Percentiles rank a stretch among this genome's conserved stretches.
Conservation (phyloP, 2,797 vertebrate species). For the Leucoraja ocellata region DNA sequence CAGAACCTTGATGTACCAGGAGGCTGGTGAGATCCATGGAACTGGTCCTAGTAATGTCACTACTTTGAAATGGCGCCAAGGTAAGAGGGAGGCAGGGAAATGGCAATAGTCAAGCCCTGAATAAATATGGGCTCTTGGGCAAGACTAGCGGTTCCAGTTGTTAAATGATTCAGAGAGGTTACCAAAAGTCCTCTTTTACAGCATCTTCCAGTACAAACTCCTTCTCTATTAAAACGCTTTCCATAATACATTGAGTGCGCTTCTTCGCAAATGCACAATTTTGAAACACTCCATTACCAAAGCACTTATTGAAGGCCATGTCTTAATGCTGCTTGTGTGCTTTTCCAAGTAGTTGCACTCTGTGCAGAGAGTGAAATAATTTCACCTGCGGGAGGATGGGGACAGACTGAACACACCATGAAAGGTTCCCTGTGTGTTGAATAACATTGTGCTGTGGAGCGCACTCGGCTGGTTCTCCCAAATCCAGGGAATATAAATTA, state of each 20-base stretch:
- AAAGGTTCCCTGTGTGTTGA: neutral
- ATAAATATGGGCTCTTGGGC: neutral
- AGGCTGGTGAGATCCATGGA: neutral
- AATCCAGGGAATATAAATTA: neutral
- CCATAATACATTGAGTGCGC: neutral
- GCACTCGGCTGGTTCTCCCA: neutral
- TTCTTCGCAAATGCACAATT: neutral
- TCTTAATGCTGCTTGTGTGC: neutral
- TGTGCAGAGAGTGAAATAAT: neutral
- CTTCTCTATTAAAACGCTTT: neutral
- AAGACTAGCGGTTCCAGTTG: neutral
- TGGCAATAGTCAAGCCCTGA: neutral
- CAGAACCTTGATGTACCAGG: neutral
- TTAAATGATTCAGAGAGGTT: slow-evolving; percentile 5
- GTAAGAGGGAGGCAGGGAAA: neutral
- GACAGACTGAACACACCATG: neutral
- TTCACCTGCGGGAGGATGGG: neutral
- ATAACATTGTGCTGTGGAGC: neutral
- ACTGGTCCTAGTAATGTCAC: neutral
- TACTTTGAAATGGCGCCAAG: too few species aligned
- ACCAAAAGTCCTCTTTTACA: neutral
- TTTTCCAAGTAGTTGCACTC: neutral
- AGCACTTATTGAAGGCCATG: neutral
- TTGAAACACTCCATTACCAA: neutral
- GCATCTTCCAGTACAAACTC: neutral